Conservation (phyloP, 2,888 invertebrate genomes). For the Parthenolecanium corni region DNA sequence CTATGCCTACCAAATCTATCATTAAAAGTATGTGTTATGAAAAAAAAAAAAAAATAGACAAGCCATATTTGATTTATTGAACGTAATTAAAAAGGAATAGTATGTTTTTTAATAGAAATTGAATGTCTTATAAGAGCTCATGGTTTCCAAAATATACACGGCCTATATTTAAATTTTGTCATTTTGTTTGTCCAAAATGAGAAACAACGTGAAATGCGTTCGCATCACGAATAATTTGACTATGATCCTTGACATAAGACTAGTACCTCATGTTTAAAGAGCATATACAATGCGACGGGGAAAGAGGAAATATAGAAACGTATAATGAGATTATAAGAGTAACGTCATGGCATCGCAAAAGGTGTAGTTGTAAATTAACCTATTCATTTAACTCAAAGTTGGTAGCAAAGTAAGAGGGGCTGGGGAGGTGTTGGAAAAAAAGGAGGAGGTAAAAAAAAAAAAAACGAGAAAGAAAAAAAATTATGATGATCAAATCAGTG, state of each 20-base stretch:
- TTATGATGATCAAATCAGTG: no score
- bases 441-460: no score
- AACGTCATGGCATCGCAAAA: slow-evolving; percentile 7
- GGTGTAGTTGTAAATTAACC: slow-evolving; percentile 21
- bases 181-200: slow-evolving; percentile 19
- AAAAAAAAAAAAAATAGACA: neutral
- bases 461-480: no score
- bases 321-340: slow-evolving; percentile 28
- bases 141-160: no score
- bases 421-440: no score
- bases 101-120: no score
- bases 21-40: no score
- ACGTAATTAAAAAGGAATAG: neutral
- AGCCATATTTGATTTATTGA: neutral
- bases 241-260: slow-evolving; percentile 27
- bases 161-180: no score
- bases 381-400: slow-evolving; percentile 4
- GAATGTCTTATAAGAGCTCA: no score
- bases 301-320: slow-evolving; percentile 13
- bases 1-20: no score
- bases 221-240: slow-evolving; percentile 28
- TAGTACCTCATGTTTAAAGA: neutral
- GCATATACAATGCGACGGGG: no score
- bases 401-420: neutral
- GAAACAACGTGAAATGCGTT: slow-evolving; percentile 24